These are phyloP conservation scores for Bos indicus DNA, from an alignment of 2,113 vertebrate species.

Conservation along the genomic window DNA sequence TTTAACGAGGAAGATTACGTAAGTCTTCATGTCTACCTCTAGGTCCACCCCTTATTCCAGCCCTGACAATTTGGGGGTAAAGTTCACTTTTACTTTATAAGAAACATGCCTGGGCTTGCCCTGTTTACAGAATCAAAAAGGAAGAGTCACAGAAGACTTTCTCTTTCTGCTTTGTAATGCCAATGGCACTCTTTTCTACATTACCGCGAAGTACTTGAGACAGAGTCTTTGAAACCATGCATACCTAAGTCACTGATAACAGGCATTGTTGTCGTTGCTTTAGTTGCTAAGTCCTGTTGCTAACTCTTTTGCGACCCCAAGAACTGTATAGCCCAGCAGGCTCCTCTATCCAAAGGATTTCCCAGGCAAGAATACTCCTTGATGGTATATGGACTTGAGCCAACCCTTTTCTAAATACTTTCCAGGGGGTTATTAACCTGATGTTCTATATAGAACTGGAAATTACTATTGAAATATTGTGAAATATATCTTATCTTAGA, in stretches of 20 bases:
- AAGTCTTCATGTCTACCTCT: not conserved
- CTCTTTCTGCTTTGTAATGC: not conserved
- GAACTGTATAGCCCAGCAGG: not conserved
- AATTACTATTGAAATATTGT: not conserved
- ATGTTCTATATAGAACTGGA: not conserved
- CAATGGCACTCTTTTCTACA: not conserved
- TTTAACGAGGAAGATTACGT: not conserved
- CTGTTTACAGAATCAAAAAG: not conserved
- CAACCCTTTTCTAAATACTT: not conserved
- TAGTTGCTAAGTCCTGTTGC: not conserved
- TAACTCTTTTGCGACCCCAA: not conserved
- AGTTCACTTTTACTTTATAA: not conserved
- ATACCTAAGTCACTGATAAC: not conserved
- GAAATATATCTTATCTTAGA: not conserved
- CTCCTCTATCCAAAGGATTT: not conserved
- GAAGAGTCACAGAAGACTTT: not conserved
- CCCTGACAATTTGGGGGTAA: not conserved
- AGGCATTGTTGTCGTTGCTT: not conserved
- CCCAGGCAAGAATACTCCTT: not conserved
- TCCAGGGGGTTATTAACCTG: not conserved
- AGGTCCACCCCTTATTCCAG: not conserved
- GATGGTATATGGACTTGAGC: not conserved
- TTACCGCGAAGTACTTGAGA: not conserved
- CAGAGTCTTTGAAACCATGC: not conserved
- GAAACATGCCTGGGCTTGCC: slow-evolving; percentile 52